Evolutionary conservation across 2,888 invertebrate species (phyloP).

Genomic region (Drosophila birchii): DNA sequence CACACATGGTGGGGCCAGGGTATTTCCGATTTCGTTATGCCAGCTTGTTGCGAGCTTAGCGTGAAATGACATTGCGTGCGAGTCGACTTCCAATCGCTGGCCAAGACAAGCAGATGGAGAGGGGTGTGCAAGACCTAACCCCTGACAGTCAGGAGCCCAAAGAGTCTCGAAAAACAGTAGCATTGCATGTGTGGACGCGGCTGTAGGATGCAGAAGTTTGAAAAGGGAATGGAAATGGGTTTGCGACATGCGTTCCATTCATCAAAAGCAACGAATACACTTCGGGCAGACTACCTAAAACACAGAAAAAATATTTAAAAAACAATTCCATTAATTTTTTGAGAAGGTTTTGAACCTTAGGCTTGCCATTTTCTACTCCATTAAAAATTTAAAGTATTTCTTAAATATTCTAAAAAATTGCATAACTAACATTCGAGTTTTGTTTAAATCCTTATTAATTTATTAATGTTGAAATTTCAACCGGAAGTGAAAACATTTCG

Average conservation of each 20-base stretch:
- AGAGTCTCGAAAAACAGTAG: constrained; percentile 54
- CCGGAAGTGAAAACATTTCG: constrained; percentile 6
- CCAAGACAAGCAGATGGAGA: constrained; percentile 2
- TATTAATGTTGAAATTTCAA: background rate
- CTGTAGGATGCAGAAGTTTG: constrained; percentile 6
- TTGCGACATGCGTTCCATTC: constrained; percentile 41
- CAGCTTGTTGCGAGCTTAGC: constrained; percentile 53
- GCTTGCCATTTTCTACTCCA: no score
- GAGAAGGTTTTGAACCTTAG: no score
- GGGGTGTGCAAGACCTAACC: constrained; percentile 9
- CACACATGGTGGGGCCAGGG: background rate
- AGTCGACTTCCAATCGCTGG: constrained; percentile 55
- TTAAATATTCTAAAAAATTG: background rate
- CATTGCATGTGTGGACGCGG: constrained; percentile 61
- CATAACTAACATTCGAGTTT: background rate
- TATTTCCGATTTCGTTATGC: constrained; percentile 3
- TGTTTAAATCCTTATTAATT: background rate
- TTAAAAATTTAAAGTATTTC: no score
- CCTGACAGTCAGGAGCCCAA: constrained; percentile 17
- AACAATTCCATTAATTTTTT: no score
- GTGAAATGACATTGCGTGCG: constrained; percentile 74
- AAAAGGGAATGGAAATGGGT: constrained; percentile 9
- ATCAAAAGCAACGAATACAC: constrained; percentile 43
- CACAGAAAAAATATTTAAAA: no score
- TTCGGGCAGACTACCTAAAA: background rate